Percentiles rank a stretch among this genome's conserved stretches.
Evolutionary conservation across 2,113 vertebrate species (phyloP).

Genomic region (Oncorhynchus mykiss): DNA sequence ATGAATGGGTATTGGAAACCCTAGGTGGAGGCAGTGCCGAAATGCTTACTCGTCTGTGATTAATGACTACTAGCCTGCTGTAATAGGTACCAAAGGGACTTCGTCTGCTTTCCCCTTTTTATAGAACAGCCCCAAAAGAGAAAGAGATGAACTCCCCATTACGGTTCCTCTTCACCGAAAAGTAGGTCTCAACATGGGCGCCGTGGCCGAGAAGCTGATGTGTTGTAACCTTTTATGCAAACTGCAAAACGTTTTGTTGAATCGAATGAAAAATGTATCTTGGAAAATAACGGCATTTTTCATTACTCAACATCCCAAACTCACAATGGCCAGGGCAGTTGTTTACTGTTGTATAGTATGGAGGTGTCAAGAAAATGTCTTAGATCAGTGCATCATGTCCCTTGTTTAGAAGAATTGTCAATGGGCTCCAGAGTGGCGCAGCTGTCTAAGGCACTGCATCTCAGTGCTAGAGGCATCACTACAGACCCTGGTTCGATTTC

Average conservation of each 20-base stretch:
- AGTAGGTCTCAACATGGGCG: slow-evolving; percentile 39
- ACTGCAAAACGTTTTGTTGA: slow-evolving; percentile 49
- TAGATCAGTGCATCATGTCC: too few species aligned
- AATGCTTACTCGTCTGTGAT: slow-evolving; percentile 74
- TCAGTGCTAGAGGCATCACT: too few species aligned
- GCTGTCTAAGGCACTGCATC: too few species aligned
- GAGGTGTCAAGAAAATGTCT: background rate
- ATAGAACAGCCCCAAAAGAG: slow-evolving; percentile 65
- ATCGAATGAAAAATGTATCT: slow-evolving; percentile 47
- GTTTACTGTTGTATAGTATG: background rate
- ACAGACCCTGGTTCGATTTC: too few species aligned
- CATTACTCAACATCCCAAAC: slow-evolving; percentile 34
- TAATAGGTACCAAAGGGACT: slow-evolving; percentile 78
- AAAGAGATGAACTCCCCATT: slow-evolving; percentile 67
- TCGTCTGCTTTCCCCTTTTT: slow-evolving; percentile 67
- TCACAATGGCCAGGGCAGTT: background rate
- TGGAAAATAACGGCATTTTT: slow-evolving; percentile 10
- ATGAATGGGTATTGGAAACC: slow-evolving; percentile 76
- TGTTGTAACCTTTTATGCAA: slow-evolving; percentile 42
- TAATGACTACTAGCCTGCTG: slow-evolving; percentile 71
- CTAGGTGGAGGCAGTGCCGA: slow-evolving; percentile 59
- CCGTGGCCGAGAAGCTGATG: slow-evolving; percentile 8
- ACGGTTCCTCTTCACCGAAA: slow-evolving; percentile 50
- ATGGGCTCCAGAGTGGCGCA: too few species aligned
- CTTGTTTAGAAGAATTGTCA: too few species aligned